Evolutionary conservation across 2,797 vertebrate species (phyloP).

Genomic region (Borostomias antarcticus): DNA sequence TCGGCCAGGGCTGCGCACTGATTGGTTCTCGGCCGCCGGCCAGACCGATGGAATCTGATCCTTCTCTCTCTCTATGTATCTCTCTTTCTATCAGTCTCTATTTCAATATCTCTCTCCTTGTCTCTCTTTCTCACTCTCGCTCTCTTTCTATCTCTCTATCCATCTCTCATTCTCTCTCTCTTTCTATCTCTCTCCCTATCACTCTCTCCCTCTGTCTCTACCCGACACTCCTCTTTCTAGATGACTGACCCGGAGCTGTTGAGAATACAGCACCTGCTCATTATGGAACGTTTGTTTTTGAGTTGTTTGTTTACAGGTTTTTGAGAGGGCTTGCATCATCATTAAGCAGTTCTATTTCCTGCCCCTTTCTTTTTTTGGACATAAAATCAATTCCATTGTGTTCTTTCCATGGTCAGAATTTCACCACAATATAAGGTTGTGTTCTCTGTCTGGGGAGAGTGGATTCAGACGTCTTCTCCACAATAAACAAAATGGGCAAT

Average conservation of each 20-base stretch:
- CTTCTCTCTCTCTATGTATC: slow-evolving; percentile 16
- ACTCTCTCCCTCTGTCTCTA: slow-evolving; percentile 30
- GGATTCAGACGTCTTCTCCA: slow-evolving; percentile 68
- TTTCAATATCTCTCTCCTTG: slow-evolving; percentile 4
- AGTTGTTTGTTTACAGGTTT: slow-evolving; percentile 7
- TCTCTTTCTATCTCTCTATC: neutral
- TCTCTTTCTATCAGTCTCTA: neutral
- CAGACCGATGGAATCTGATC: slow-evolving; percentile 40
- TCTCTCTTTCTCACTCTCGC: neutral
- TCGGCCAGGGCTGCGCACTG: slow-evolving; percentile 45
- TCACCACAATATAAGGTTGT: slow-evolving; percentile 47
- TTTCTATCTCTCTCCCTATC: neutral
- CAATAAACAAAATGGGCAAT: slow-evolving; percentile 76
- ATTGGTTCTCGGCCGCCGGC: slow-evolving; percentile 58
- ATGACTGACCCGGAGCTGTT: slow-evolving; percentile 19
- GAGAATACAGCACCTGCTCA: slow-evolving; percentile 15
- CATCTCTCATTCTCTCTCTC: neutral
- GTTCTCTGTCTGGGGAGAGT: slow-evolving; percentile 59
- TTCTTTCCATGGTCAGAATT: slow-evolving; percentile 25
- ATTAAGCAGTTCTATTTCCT: slow-evolving; percentile 14
- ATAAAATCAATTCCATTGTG: slow-evolving; percentile 37
- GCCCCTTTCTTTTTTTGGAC: slow-evolving; percentile 6
- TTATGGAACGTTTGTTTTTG: slow-evolving; percentile 25
- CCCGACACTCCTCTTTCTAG: neutral
- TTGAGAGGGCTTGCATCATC: slow-evolving; percentile 9